A percentile compares a stretch with the other conserved stretches of the same genome.
phyloP scores from a whole-genome alignment of 2,888 invertebrate genomes.

The Drosophila multiciliata region DNA sequence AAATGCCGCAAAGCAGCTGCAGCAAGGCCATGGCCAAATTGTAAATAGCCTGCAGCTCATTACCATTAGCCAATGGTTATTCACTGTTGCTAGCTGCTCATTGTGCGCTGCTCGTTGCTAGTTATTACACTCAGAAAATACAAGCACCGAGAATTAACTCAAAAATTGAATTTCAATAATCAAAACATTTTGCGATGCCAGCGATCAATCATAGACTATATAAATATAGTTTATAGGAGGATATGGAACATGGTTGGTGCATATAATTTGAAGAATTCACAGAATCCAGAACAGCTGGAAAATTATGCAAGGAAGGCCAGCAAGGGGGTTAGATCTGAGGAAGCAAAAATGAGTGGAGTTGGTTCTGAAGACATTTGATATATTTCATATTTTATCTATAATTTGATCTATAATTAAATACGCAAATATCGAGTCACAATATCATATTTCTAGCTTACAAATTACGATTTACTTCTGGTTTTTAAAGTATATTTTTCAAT shows the following conservation, averaged over 20 bases:
- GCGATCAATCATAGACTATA: background rate
- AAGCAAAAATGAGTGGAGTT: no score
- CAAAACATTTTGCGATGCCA: background rate
- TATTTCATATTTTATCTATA: no score
- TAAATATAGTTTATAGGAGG: background rate
- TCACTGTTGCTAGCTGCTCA: slow-evolving; percentile 18
- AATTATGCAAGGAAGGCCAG: background rate
- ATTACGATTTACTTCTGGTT: background rate
- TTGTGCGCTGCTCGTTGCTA: slow-evolving; percentile 7
- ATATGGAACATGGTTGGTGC: background rate
- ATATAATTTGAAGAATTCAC: background rate
- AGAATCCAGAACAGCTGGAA: background rate
- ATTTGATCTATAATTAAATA: no score
- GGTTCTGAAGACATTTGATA: no score
- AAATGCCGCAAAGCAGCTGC: slow-evolving; percentile 20
- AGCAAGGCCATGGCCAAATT: slow-evolving; percentile 71
- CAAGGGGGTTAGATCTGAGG: background rate
- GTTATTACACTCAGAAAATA: slow-evolving; percentile 1
- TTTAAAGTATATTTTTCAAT: background rate
- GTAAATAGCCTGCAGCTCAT: slow-evolving; percentile 78
- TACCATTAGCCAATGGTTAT: slow-evolving; percentile 68
- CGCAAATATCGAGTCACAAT: background rate
- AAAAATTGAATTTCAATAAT: background rate
- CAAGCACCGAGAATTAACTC: background rate
- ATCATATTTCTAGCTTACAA: background rate